A percentile compares a stretch with the other conserved stretches of the same genome.
Conservation (phyloP, 2,113 vertebrate species). For the Nothocercus julius region DNA sequence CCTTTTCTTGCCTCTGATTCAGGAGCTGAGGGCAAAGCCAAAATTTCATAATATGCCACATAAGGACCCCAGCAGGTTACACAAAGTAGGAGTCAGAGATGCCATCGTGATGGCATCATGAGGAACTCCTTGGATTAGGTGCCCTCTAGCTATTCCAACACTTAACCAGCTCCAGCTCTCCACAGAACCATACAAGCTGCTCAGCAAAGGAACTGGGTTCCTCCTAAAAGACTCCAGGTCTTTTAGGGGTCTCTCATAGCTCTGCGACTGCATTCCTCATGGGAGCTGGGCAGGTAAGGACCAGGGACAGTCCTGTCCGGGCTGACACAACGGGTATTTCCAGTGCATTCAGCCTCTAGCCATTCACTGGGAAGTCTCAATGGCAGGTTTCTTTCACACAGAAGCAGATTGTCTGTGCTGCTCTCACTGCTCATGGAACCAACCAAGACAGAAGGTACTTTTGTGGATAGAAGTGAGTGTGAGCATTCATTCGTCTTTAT, state of each 20-base stretch:
- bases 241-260: not conserved
- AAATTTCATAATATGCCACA: rapidly evolving
- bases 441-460: not conserved
- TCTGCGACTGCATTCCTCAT: not conserved
- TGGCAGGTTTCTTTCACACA: not conserved
- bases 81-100: not conserved
- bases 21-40: not conserved
- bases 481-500: not conserved
- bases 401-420: not conserved
- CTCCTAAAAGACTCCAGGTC: not conserved
- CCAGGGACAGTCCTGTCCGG: not conserved
- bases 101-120: not conserved
- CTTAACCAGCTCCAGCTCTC: not conserved
- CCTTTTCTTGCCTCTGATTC: not conserved
- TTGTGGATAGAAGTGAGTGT: not conserved
- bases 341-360: not conserved
- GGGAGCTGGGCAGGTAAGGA: not conserved
- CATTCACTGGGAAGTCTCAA: not conserved
- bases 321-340: not conserved
- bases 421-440: not conserved
- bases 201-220: not conserved
- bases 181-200: not conserved
- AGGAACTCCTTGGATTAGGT: not conserved
- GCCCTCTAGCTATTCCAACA: not conserved
- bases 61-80: not conserved